Evolutionary conservation across 2,113 vertebrate genomes (phyloP), one percentile per base, ranked within the genome.

Genomic region (Laterallus jamaicensis): DNA sequence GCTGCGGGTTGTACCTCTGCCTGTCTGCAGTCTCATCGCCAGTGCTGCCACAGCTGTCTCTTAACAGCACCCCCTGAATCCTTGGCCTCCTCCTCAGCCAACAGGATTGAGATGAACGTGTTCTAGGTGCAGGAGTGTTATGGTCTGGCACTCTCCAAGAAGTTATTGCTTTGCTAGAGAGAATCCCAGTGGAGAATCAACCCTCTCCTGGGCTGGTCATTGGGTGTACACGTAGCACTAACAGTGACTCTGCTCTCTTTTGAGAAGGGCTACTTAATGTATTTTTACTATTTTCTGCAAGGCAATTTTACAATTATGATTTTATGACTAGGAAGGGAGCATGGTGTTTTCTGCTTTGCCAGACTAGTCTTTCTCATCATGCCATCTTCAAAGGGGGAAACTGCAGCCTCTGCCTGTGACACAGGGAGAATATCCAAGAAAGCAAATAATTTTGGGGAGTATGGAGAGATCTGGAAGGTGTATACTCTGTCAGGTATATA

Each of bases 21-120:
- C 2, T 6, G 5, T 21, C 58, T 2, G 0, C 8, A 59, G 21
- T 3, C 10, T 59, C 66, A 22, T 12, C 3, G 13, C 25, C 0
- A 0, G 39, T 54, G 32, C 39, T 35, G 29, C 62, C 76, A 62
- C 0, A 8, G 22, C n/a, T 24, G 28, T 83, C 63, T 40, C 59
- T 37, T 40, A 15, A 58, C 26, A 31, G 3, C 55, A 49, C 42
- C 24, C 11, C 29, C 21, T 11, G 17, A 42, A 22, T 1, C 80
- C 44, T 7, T 6, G 10, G 39, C 16, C 50, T 49, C 44, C 59
- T 64, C 54, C 37, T 68, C 42, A 86, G 81, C 31, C 81, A 86
- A 7, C 0, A 2, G 10, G 18, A 32, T 9, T 35, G 55, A 73
- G 47, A 56, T 1, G 14, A 63, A 11, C 9, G 5, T 63, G 77